A percentile compares a stretch with the other conserved stretches of the same genome.
These are phyloP conservation scores for Acrossocheilus fasciatus DNA, from an alignment of 2,797 vertebrate species.

Conservation along the genomic window DNA sequence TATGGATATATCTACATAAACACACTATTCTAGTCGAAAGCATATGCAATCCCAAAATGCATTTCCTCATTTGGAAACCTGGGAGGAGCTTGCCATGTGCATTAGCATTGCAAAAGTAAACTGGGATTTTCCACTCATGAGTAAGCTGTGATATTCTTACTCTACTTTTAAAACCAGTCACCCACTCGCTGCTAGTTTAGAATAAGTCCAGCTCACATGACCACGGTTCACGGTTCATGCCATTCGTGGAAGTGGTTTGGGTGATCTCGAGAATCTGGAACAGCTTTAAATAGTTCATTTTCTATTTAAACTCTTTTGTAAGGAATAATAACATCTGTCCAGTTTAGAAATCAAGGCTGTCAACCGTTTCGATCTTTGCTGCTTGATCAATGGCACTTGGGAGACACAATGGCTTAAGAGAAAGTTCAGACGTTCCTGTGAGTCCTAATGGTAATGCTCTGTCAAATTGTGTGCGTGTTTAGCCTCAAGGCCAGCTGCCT, in stretches of 20 bases:
- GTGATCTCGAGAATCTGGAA: conserved; percentile 66
- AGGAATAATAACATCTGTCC: background rate
- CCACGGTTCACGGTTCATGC: conserved; percentile 55
- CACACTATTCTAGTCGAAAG: background rate
- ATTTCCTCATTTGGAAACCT: background rate
- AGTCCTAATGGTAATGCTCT: conserved; percentile 19
- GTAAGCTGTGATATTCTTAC: conserved; percentile 68
- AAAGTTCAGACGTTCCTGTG: conserved; percentile 29
- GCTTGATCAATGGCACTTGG: background rate
- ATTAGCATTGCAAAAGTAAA: conserved; percentile 41
- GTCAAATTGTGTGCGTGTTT: conserved; percentile 14
- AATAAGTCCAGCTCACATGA: conserved; percentile 65
- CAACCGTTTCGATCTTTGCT: background rate
- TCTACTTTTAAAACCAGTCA: conserved; percentile 63
- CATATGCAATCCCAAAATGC: conserved; percentile 14
- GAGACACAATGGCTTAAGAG: conserved; percentile 15
- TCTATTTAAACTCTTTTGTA: background rate
- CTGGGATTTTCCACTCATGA: conserved; percentile 67
- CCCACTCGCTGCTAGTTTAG: conserved; percentile 61
- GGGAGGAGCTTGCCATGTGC: conserved; percentile 61
- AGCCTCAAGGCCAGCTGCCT: conserved; percentile 60
- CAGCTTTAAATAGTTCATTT: conserved; percentile 12
- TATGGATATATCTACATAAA: background rate
- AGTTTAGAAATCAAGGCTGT: background rate
- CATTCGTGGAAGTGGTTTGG: conserved; percentile 64